Conservation (phyloP, 2,797 vertebrate species). For the Orientallactaga sibirica region DNA sequence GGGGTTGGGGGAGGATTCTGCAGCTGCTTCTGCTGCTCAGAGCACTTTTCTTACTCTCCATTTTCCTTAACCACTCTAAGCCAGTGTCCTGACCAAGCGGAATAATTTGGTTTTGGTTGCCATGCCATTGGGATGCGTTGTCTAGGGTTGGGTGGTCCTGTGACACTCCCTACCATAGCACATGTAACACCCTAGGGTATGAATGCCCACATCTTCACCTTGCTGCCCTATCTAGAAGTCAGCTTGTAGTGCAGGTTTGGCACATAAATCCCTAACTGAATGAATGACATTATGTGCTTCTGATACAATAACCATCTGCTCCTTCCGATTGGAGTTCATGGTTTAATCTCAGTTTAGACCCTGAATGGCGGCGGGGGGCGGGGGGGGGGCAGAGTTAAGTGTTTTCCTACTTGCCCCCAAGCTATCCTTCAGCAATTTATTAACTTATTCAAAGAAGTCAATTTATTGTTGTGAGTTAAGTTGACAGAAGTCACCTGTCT, state of each 20-base stretch:
- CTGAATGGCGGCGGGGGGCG: background rate
- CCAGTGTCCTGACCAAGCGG: background rate
- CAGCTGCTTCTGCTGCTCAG: background rate
- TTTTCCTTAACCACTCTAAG: background rate
- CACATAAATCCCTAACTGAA: background rate
- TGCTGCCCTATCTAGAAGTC: background rate
- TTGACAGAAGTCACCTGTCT: background rate
- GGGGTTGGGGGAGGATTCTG: no score
- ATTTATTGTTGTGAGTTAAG: background rate
- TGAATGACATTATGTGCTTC: no score
- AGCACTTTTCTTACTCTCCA: background rate
- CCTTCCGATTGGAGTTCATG: background rate
- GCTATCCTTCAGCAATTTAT: background rate
- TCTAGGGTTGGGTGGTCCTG: background rate
- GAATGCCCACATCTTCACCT: background rate
- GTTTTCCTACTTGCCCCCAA: background rate
- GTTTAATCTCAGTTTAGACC: background rate
- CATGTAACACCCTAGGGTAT: background rate
- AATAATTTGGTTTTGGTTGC: background rate
- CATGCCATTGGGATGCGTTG: no score
- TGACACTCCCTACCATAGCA: background rate
- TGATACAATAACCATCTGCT: background rate
- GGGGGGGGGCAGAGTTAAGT: background rate
- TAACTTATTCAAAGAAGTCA: background rate
- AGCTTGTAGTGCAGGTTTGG: background rate